These are phyloP conservation scores for Sclerurus mexicanus DNA, from an alignment of 2,113 vertebrate genomes.

Conservation along the genomic window DNA sequence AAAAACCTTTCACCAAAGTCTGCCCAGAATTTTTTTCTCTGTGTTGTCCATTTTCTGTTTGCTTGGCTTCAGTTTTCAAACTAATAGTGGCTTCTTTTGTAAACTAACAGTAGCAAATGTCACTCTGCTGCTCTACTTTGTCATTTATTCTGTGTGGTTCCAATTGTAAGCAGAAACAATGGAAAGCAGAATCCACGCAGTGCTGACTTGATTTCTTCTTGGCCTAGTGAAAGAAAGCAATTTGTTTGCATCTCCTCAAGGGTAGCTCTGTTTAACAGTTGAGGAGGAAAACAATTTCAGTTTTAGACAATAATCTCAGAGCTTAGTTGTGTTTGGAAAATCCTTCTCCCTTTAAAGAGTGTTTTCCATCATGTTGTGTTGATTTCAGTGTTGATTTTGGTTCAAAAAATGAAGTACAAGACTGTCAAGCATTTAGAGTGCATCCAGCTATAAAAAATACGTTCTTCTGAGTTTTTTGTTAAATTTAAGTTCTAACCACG, in stretches of 20 bases:
- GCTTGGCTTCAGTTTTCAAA: background rate
- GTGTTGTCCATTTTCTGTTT: background rate
- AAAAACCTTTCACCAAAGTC: background rate
- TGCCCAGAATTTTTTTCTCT: background rate
- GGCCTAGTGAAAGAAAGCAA: background rate
- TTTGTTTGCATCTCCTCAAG: background rate
- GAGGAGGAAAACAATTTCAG: background rate
- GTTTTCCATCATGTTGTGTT: background rate
- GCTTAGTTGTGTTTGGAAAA: background rate
- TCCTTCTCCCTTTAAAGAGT: background rate
- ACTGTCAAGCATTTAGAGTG: background rate
- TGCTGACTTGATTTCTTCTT: background rate
- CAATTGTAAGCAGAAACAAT: background rate
- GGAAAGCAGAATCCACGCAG: background rate
- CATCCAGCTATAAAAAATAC: background rate
- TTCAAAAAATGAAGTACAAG: background rate
- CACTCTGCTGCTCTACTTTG: background rate
- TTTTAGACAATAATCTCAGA: background rate
- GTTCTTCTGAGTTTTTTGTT: background rate
- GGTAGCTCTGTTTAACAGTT: background rate
- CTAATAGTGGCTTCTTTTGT: background rate
- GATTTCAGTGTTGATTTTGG: background rate
- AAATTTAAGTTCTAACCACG: background rate
- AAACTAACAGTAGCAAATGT: background rate
- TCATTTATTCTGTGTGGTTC: background rate